Evolutionary conservation across 2,797 vertebrate genomes (phyloP), one percentile per base, ranked within the genome.

Genomic region (Pseudochirops corinnae): DNA sequence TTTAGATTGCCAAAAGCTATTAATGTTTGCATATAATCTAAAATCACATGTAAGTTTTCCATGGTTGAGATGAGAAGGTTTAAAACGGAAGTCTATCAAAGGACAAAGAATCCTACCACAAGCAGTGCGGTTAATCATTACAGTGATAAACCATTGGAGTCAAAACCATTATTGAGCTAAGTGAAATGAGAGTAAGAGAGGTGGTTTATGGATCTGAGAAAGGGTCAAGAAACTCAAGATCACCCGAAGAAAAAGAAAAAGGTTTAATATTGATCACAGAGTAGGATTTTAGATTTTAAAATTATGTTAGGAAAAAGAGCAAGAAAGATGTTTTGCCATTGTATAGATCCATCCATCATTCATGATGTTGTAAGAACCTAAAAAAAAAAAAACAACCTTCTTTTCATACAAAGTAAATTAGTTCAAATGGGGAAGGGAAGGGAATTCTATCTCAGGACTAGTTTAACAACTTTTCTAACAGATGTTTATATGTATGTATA

Each of bases 391-490:
- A n/a, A n/a, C n/a, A n/a, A 4, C 90, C 26, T 56, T 50, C 55
- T 67, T 9, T 29, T 94, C n/a, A 93, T 92, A 95, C 57, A 96
- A 92, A 95, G 28, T 21, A 62, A 94, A 57, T 94, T 96, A 94
- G 46, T 93, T 96, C 90, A 93, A 56, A 96, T 91, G 92, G 67
- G 94, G 91, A 94, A 96, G 62, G 93, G 1, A 94, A 96, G 82
- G 93, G 1, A 94, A 95, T 90, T 50, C 95, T 95, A 94, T 94
- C 67, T 92, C 91, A 94, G 93, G 29, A 24, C 56, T 97, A 91
- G 60, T 96, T 95, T 92, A 94, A 94, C 58, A 93, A 92, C 93
- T 92, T 93, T 96, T 95, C 93, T 93, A 55, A 96, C 29, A 92
- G 13, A 55, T 55, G 55, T 55, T 14, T 55, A 55, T 55, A 13